Evolutionary conservation across 2,888 invertebrate genomes (phyloP).

Genomic region (Orchesellides sinensis): DNA sequence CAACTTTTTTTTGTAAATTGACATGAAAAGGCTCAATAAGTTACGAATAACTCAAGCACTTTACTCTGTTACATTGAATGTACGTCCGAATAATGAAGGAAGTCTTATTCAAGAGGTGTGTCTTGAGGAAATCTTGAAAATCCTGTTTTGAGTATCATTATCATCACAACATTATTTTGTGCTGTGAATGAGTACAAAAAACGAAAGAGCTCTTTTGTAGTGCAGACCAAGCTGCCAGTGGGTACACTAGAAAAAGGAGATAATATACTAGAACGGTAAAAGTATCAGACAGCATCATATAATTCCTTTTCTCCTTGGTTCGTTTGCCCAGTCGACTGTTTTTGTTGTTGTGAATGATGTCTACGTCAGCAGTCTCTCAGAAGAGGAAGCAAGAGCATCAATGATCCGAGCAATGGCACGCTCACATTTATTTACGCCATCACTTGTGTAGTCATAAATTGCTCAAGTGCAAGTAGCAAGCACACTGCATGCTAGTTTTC

Average conservation of each 20-base stretch:
- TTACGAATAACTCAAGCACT: too few species aligned
- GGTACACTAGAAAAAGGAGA: too few species aligned
- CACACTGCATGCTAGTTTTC: background rate
- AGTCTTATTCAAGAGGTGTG: background rate
- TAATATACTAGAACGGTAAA: constrained; percentile 35
- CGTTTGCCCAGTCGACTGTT: constrained; percentile 61
- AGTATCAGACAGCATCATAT: constrained; percentile 39
- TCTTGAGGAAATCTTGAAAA: background rate
- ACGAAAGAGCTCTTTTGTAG: too few species aligned
- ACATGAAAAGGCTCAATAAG: too few species aligned
- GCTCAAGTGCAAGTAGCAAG: constrained; percentile 44
- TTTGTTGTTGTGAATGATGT: constrained; percentile 63
- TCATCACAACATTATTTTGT: background rate
- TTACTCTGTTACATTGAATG: too few species aligned
- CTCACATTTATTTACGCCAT: constrained; percentile 67
- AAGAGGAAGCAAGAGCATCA: constrained; percentile 48
- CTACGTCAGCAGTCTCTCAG: constrained; percentile 58
- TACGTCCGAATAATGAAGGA: too few species aligned
- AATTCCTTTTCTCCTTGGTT: constrained; percentile 50
- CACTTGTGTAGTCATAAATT: constrained; percentile 62
- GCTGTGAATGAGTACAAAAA: background rate
- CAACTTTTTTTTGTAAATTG: too few species aligned
- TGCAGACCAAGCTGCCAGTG: too few species aligned
- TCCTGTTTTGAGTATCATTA: too few species aligned
- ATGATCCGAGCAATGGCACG: constrained; percentile 63